Conservation (phyloP, 2,888 invertebrate species). For the Pogonocherus hispidulus region DNA sequence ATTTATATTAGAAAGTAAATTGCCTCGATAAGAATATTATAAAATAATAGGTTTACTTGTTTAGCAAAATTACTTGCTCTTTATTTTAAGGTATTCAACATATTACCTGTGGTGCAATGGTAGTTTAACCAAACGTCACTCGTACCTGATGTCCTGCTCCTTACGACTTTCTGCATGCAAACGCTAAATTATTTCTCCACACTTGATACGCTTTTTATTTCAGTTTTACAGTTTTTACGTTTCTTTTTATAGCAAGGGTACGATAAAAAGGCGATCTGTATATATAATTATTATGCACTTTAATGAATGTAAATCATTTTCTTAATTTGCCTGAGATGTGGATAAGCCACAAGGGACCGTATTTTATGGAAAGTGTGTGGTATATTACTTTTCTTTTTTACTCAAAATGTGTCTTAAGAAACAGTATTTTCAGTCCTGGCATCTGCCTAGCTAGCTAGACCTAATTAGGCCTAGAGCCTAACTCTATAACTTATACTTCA, state of each 20-base stretch:
- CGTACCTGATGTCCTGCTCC: slow-evolving; percentile 17
- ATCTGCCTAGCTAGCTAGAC: too few species aligned
- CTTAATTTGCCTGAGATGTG: background rate
- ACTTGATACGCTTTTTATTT: slow-evolving; percentile 46
- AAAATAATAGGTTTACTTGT: too few species aligned
- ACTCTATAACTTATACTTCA: too few species aligned
- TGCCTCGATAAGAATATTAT: too few species aligned
- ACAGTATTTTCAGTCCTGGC: too few species aligned
- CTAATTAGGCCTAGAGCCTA: too few species aligned
- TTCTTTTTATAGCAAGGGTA: slow-evolving; percentile 28
- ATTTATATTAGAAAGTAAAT: too few species aligned
- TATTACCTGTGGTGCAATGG: background rate
- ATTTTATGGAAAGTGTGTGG: too few species aligned
- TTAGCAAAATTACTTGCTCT: too few species aligned
- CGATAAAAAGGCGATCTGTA: slow-evolving; percentile 33
- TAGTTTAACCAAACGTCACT: slow-evolving; percentile 8
- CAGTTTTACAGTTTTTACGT: slow-evolving; percentile 48
- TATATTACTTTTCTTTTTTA: too few species aligned
- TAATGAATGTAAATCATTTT: background rate
- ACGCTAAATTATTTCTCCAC: slow-evolving; percentile 44
- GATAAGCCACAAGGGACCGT: too few species aligned
- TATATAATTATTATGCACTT: background rate
- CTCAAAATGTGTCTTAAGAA: too few species aligned
- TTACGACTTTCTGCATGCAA: slow-evolving; percentile 44
- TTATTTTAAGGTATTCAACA: background rate